phyloP scores from a whole-genome alignment of 1,140 invertebrate genomes.

The Eriosoma lanigerum region DNA sequence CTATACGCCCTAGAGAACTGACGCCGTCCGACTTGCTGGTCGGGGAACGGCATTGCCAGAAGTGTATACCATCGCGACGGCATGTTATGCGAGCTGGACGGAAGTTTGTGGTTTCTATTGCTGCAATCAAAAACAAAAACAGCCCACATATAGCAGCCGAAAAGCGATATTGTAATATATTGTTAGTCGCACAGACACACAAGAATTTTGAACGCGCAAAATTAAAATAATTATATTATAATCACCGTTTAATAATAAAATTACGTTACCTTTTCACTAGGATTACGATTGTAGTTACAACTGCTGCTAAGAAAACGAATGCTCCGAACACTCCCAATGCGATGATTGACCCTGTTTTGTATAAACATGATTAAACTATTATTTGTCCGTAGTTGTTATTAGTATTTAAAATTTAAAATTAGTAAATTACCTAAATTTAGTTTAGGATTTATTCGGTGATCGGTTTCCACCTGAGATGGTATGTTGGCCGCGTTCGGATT shows the following conservation, averaged over 20 bases:
- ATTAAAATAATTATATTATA: not conserved
- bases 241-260: not conserved
- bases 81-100: slow-evolving; percentile 60
- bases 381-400: not conserved
- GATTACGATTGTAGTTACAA: slow-evolving; percentile 86
- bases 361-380: slow-evolving; percentile 49
- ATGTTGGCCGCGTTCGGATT: slow-evolving; percentile 63
- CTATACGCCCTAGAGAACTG: slow-evolving; percentile 76
- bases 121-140: slow-evolving; percentile 54
- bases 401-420: not conserved
- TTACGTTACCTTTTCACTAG: slow-evolving; percentile 81
- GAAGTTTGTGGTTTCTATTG: slow-evolving; percentile 56
- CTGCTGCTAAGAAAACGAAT: slow-evolving; percentile 84
- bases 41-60: slow-evolving; percentile 85
- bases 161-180: slow-evolving; percentile 36
- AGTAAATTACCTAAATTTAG: slow-evolving; percentile 68
- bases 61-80: slow-evolving; percentile 84
- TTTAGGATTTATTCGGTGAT: slow-evolving; percentile 67
- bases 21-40: slow-evolving; percentile 82
- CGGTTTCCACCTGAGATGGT: slow-evolving; percentile 68
- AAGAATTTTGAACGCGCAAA: slow-evolving; percentile 34
- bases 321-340: slow-evolving; percentile 86
- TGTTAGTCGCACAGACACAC: slow-evolving; percentile 49
- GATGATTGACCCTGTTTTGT: slow-evolving; percentile 73
- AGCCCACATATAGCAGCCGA: slow-evolving; percentile 50